A percentile compares a stretch with the other conserved stretches of the same genome.
Evolutionary conservation across 2,113 vertebrate genomes (phyloP).

Genomic region (Felis catus): DNA sequence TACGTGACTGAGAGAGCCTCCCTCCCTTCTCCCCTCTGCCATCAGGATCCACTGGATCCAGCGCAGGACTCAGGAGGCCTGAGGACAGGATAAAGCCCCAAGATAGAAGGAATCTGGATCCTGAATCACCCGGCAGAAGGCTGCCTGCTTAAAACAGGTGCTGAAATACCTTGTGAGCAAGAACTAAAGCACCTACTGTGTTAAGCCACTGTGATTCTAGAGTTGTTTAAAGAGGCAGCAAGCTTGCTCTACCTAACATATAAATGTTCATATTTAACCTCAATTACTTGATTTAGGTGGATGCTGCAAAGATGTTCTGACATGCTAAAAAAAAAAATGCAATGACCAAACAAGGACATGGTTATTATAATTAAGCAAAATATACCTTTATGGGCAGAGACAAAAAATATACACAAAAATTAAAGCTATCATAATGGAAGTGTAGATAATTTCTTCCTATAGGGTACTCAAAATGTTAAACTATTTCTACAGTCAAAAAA

Average conservation of each 20-base stretch:
- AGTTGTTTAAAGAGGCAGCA: not conserved
- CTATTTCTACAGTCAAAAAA: not conserved
- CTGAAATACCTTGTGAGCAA: not conserved
- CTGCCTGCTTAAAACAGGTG: not conserved
- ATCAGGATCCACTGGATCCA: not conserved
- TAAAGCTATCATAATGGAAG: not conserved
- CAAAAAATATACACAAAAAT: not conserved
- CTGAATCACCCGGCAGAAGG: not conserved
- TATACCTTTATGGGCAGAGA: not conserved
- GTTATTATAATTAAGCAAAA: conserved; percentile 12
- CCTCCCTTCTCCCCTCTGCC: no score
- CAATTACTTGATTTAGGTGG: not conserved
- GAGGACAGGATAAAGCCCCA: not conserved
- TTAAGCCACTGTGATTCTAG: not conserved
- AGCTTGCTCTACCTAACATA: not conserved
- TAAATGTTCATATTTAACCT: conserved; percentile 2
- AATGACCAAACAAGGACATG: not conserved
- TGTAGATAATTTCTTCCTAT: not conserved
- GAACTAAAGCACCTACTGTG: not conserved
- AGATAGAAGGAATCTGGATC: not conserved
- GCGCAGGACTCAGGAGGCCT: not conserved
- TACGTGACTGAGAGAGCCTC: not conserved
- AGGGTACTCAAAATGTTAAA: not conserved
- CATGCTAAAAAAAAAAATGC: not conserved
- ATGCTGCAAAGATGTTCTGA: not conserved